Percentiles rank a stretch among this genome's conserved stretches.
Evolutionary conservation across 2,797 vertebrate genomes (phyloP).

Genomic region (Parauchenoglanis ngamensis): DNA sequence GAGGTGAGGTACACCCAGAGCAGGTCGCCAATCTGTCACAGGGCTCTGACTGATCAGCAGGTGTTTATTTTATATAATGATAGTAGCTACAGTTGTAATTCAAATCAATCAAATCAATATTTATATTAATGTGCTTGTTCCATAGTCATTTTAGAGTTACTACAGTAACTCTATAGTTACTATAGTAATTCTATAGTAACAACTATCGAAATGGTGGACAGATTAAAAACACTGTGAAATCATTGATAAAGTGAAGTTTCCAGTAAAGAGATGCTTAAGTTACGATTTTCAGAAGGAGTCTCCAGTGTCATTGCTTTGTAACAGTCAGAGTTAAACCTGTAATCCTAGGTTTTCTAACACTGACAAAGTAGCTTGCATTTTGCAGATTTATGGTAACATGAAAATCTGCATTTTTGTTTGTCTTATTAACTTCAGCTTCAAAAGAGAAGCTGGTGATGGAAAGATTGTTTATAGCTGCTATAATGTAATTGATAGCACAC

Average conservation of each 20-base stretch:
- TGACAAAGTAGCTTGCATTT: background rate
- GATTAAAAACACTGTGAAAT: background rate
- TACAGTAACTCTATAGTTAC: too few relatives aligned
- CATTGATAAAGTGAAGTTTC: background rate
- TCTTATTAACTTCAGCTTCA: too few relatives aligned
- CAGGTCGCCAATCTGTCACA: too few relatives aligned
- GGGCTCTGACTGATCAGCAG: background rate
- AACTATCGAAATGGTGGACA: background rate
- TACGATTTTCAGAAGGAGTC: background rate
- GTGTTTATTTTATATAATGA: background rate
- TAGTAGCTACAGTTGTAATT: background rate
- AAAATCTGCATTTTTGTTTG: too few relatives aligned
- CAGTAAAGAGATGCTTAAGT: background rate
- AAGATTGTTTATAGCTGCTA: too few relatives aligned
- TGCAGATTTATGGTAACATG: background rate
- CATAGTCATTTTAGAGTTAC: background rate
- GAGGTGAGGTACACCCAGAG: too few relatives aligned
- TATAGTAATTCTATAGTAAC: background rate
- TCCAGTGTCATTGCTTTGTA: background rate
- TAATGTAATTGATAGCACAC: too few relatives aligned
- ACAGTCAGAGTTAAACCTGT: background rate
- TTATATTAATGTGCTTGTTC: background rate
- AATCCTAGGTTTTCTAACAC: background rate
- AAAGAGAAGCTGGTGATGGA: too few relatives aligned
- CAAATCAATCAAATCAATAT: background rate